phyloP scores from a whole-genome alignment of 2,888 invertebrate genomes.

The Tetrapedia diversipes region DNA sequence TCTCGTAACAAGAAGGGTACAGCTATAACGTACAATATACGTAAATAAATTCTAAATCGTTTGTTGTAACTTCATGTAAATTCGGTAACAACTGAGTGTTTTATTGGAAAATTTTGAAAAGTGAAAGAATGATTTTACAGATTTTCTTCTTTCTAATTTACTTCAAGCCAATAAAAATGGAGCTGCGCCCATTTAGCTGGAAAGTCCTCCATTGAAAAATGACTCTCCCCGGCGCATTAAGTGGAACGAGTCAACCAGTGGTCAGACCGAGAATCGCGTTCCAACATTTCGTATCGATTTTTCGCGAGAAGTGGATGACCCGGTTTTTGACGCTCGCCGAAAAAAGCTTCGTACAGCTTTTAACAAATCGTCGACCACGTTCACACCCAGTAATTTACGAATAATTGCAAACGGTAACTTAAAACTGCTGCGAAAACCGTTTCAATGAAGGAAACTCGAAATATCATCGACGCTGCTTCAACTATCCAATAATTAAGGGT shows the following conservation, averaged over 20 bases:
- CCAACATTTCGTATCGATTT: constrained; percentile 58
- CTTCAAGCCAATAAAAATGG: too few relatives aligned
- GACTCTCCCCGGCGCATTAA: constrained; percentile 8
- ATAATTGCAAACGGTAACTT: not conserved
- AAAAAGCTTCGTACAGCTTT: constrained; percentile 48
- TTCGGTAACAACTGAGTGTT: too few relatives aligned
- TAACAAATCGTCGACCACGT: constrained; percentile 20
- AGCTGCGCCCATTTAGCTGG: too few relatives aligned
- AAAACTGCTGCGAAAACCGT: not conserved
- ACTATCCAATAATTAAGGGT: not conserved
- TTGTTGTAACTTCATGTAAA: too few relatives aligned
- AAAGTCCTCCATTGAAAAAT: constrained; percentile 13
- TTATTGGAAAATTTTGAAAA: too few relatives aligned
- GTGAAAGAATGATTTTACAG: too few relatives aligned
- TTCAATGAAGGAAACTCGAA: not conserved
- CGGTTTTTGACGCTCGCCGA: constrained; percentile 48
- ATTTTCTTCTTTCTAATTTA: too few relatives aligned
- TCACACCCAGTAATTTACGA: not conserved
- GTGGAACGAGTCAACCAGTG: constrained; percentile 47
- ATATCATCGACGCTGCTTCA: not conserved
- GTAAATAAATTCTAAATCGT: too few relatives aligned
- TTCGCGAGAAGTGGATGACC: constrained; percentile 49
- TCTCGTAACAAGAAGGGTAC: too few relatives aligned
- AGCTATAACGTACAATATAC: too few relatives aligned
- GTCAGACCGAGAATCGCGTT: constrained; percentile 46